phyloP scores from a whole-genome alignment of 2,797 vertebrate species.

The Micromesistius poutassou region DNA sequence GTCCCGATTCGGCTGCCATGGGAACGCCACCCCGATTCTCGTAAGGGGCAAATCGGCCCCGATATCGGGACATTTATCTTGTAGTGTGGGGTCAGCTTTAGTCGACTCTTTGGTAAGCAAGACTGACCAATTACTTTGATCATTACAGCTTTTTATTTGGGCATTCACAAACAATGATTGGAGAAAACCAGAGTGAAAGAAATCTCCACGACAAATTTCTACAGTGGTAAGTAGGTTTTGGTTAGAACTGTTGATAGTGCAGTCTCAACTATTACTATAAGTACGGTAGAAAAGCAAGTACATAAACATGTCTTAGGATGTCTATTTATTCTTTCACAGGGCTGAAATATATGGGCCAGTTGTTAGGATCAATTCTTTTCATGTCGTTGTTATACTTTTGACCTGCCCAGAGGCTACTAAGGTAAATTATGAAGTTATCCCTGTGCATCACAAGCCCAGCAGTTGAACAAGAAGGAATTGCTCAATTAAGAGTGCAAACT shows the following conservation, averaged over 20 bases:
- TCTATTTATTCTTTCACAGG: slow-evolving; percentile 60
- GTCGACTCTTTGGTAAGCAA: neutral
- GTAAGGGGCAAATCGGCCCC: too few relatives aligned
- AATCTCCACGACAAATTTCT: slow-evolving; percentile 40
- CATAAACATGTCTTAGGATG: neutral
- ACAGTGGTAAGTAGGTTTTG: slow-evolving; percentile 57
- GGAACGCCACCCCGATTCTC: too few relatives aligned
- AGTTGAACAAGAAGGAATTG: neutral
- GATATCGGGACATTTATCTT: too few relatives aligned
- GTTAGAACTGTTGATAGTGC: too few relatives aligned
- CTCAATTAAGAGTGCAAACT: neutral
- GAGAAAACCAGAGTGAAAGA: neutral
- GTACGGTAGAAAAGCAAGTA: neutral
- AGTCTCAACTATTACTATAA: neutral
- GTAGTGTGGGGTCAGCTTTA: too few relatives aligned
- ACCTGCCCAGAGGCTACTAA: slow-evolving; percentile 83
- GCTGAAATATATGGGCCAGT: slow-evolving; percentile 78
- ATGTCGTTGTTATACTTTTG: slow-evolving; percentile 64
- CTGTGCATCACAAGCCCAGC: neutral
- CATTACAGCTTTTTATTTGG: slow-evolving; percentile 62
- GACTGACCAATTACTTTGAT: neutral
- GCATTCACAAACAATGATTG: slow-evolving; percentile 25
- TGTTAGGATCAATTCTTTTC: slow-evolving; percentile 73
- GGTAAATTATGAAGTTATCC: slow-evolving; percentile 63
- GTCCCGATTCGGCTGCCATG: too few relatives aligned